A percentile compares a stretch with the other conserved stretches of the same genome.
phyloP scores from a whole-genome alignment of 2,888 invertebrate species.

The Odontocerum albicorne region DNA sequence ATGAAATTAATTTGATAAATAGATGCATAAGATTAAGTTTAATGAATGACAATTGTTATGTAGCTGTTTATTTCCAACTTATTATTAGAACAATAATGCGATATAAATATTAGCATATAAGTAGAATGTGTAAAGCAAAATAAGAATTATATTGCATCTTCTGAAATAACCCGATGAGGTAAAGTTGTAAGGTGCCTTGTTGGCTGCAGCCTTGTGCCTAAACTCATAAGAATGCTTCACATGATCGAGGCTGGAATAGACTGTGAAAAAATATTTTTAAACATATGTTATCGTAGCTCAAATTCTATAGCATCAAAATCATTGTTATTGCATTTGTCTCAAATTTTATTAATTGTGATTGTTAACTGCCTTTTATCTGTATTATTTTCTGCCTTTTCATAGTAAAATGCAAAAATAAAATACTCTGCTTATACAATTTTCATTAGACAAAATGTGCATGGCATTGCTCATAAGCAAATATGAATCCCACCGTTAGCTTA shows the following conservation, averaged over 20 bases:
- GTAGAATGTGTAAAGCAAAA: conserved; percentile 19
- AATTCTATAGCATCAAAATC: conserved; percentile 36
- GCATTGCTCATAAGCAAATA: conserved; percentile 36
- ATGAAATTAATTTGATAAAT: background rate
- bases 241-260: conserved; percentile 36
- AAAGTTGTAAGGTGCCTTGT: conserved; percentile 53
- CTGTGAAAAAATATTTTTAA: conserved; percentile 35
- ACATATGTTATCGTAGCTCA: conserved; percentile 35
- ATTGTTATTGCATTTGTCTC: conserved; percentile 36
- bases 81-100: conserved; percentile 25
- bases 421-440: conserved; percentile 27
- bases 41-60: conserved; percentile 22
- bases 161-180: conserved; percentile 13
- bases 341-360: conserved; percentile 36
- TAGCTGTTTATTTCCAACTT: conserved; percentile 29
- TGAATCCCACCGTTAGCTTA: conserved; percentile 37
- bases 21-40: conserved; percentile 4
- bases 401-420: conserved; percentile 10
- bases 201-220: conserved; percentile 64
- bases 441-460: conserved; percentile 17
- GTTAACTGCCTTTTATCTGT: conserved; percentile 34
- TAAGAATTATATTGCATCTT: conserved; percentile 17
- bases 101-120: conserved; percentile 35
- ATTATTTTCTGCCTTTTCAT: conserved; percentile 24
- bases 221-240: conserved; percentile 37